Percentiles rank a stretch among this genome's conserved stretches.
Evolutionary conservation across 2,888 invertebrate genomes (phyloP).

Genomic region (Nomada fabriciana): DNA sequence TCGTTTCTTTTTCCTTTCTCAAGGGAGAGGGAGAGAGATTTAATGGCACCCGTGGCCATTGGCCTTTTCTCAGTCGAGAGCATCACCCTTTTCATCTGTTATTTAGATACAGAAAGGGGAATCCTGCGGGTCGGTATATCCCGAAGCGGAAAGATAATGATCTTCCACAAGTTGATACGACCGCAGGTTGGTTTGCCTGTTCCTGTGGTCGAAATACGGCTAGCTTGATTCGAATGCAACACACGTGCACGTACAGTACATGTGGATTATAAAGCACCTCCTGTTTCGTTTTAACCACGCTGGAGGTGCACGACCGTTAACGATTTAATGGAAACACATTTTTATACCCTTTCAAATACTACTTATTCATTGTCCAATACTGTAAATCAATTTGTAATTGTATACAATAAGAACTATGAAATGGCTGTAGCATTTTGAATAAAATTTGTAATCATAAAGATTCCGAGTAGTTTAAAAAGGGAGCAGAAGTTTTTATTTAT

Average conservation of each 20-base stretch:
- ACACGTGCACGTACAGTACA: background rate
- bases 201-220: slow-evolving; percentile 22
- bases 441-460: no score
- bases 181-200: slow-evolving; percentile 30
- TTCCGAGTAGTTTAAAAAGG: no score
- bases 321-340: background rate
- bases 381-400: no score
- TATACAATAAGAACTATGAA: no score
- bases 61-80: slow-evolving; percentile 51
- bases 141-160: slow-evolving; percentile 65
- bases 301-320: background rate
- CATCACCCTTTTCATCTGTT: slow-evolving; percentile 63
- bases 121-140: slow-evolving; percentile 49
- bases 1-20: no score
- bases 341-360: background rate
- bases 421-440: no score
- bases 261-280: slow-evolving; percentile 15
- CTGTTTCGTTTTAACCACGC: slow-evolving; percentile 2
- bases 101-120: slow-evolving; percentile 59
- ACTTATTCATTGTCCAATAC: background rate
- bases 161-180: slow-evolving; percentile 63
- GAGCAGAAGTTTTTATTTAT: no score
- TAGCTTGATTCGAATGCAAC: background rate
- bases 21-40: background rate
- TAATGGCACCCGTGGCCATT: background rate